Percentiles rank a stretch among this genome's conserved stretches.
Conservation (phyloP, 1,140 invertebrate species). For the Lasioglossum baleicum region DNA sequence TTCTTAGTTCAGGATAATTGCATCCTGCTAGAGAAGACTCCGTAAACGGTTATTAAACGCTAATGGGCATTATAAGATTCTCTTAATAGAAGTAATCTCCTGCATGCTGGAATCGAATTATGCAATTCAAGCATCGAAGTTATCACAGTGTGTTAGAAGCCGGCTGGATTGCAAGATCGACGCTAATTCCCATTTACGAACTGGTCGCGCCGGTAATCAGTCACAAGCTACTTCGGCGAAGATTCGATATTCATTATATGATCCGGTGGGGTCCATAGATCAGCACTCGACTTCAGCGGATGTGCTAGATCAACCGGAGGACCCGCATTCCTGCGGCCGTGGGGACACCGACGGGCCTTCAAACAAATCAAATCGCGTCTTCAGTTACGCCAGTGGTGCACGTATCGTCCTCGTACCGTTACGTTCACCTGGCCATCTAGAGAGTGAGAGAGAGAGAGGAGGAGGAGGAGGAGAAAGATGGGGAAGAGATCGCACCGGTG, state of each 20-base stretch:
- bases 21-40: not conserved
- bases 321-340: too few relatives aligned
- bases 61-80: not conserved
- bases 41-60: not conserved
- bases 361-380: not conserved
- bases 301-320: too few relatives aligned
- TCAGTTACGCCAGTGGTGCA: slow-evolving; percentile 45
- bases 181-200: too few relatives aligned
- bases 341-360: not conserved
- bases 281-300: too few relatives aligned
- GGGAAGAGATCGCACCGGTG: slow-evolving; percentile 45
- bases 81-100: not conserved
- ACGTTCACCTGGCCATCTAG: slow-evolving; percentile 55
- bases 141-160: too few relatives aligned
- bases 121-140: too few relatives aligned
- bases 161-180: too few relatives aligned
- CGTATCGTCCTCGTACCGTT: slow-evolving; percentile 58
- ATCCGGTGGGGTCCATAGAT: too few relatives aligned
- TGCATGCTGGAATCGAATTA: too few relatives aligned
- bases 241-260: too few relatives aligned
- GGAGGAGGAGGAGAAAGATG: not conserved
- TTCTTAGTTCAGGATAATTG: not conserved
- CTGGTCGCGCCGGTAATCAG: too few relatives aligned
- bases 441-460: slow-evolving; percentile 19
- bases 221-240: too few relatives aligned